These are phyloP conservation scores for Vesta saturnalis DNA, from an alignment of 2,888 invertebrate genomes.

Conservation along the genomic window DNA sequence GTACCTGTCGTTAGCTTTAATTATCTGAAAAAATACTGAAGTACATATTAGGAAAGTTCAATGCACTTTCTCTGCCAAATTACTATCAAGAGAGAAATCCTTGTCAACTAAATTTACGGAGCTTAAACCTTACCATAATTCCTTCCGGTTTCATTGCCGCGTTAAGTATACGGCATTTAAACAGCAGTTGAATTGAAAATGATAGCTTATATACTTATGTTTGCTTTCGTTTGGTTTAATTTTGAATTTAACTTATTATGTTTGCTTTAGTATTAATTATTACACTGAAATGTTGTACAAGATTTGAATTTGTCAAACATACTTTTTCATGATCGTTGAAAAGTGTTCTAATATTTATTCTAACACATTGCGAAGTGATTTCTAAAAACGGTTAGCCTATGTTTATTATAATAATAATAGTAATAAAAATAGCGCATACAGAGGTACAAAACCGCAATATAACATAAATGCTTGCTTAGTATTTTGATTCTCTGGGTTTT, in stretches of 20 bases:
- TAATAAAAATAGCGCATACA: no score
- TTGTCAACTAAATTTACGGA: neutral
- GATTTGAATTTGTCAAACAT: no score
- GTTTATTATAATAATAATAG: no score
- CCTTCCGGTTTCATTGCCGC: neutral
- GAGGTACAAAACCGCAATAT: no score
- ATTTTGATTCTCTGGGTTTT: no score
- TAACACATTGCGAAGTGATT: no score
- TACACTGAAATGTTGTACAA: no score
- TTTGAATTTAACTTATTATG: neutral
- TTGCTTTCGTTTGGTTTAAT: neutral
- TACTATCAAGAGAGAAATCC: constrained; percentile 1
- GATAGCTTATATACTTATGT: neutral
- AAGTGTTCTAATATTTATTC: no score
- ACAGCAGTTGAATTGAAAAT: neutral
- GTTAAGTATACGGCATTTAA: neutral
- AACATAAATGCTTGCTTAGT: no score
- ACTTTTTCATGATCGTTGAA: no score
- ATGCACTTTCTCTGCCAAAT: neutral
- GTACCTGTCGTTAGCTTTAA: neutral
- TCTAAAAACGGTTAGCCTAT: no score
- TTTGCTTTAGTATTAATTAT: no score
- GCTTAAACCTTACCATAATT: constrained; percentile 1
- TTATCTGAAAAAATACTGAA: neutral
- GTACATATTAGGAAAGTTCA: neutral